phyloP scores from a whole-genome alignment of 2,113 vertebrate species.

The Ciconia stormi region DNA sequence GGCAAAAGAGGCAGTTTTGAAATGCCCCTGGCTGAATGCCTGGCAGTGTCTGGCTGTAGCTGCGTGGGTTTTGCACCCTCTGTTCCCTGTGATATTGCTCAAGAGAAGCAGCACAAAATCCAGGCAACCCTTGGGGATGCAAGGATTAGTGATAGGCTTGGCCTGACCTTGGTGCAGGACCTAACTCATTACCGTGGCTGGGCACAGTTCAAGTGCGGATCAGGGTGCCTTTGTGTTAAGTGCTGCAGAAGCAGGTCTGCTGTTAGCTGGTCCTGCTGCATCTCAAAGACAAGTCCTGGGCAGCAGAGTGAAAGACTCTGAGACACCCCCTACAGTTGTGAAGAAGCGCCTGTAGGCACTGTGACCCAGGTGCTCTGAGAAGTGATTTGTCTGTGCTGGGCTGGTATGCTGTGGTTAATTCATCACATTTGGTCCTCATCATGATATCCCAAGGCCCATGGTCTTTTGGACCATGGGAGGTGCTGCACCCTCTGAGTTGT shows the following conservation, averaged over 20 bases:
- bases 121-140: background rate
- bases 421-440: background rate
- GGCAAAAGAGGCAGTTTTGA: background rate
- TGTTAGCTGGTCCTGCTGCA: background rate
- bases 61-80: background rate
- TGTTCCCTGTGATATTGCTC: background rate
- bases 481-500: background rate
- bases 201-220: background rate
- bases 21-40: background rate
- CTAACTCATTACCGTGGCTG: background rate
- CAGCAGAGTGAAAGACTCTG: background rate
- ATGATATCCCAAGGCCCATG: rapidly evolving
- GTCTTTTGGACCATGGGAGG: background rate
- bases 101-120: background rate
- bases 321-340: background rate
- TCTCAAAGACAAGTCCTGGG: background rate
- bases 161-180: background rate
- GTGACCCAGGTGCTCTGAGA: background rate
- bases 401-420: background rate
- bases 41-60: background rate
- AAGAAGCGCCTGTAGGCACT: background rate
- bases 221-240: background rate
- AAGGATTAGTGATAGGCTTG: background rate
- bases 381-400: background rate
- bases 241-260: background rate